Base-by-base conservation (phyloP, 37 sponge, comb jelly and placozoan species). In the Ephydatia muelleri region DNA sequence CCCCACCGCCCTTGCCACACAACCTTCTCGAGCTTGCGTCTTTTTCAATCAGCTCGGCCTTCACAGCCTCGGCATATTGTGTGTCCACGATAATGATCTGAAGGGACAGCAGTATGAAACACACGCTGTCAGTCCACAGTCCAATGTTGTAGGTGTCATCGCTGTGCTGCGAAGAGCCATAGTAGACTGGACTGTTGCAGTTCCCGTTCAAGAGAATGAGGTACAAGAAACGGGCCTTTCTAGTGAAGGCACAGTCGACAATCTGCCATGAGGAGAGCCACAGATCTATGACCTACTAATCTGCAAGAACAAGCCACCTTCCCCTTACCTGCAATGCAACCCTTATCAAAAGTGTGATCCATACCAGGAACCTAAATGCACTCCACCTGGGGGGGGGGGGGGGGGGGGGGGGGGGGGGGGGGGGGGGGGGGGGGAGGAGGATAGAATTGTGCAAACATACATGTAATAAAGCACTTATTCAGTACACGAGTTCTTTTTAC, bases 41-140 rank as follows among this genome's bases (percentile, higher is more conserved):
- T 72, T 64, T 82, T 36, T 66, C 34, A 0, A 39, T 65, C 49
- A 82, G 81, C n/a, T 86, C 43, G 0, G 38, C 30, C 67, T 36
- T 75, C 13, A 91, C 37, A 36, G 38, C 27, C 57, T 91, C 91
- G 64, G 43, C 68, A 43, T 79, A 73, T 25, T 47, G 73, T 0
- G 91, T 65, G 25, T 84, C 70, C 36, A 92, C 34, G 39, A 92
- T 80, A 25, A 86, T 47, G 38, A 91, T 85, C 68, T 95, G 95
- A 14, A 95, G 25, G 0, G 87, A 80, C 39, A 95, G 30, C 23
- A 92, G 79, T 21, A 39, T 65, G 30, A 95, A 95, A 69, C 77
- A 70, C 40, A 88, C 49, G 35, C 79, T 85, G 75, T 95, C 95
- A 70, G 88, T 57, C 79, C 84, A 88, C 73, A 94, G 75, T 2